phyloP scores from a whole-genome alignment of 2,113 vertebrate species.

The Panurus biarmicus region DNA sequence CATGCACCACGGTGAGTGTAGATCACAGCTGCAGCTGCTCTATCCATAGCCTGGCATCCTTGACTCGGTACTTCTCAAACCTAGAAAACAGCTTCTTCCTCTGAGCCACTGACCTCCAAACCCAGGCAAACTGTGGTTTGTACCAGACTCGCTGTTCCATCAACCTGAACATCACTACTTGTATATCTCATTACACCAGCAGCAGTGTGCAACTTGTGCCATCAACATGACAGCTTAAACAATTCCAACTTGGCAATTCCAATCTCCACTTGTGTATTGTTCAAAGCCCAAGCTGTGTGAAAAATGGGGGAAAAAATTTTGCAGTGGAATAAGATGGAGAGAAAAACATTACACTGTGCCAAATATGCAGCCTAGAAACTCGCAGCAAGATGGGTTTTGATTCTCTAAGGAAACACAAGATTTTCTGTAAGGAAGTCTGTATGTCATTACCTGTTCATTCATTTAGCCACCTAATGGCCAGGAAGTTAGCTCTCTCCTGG shows the following conservation, averaged over 20 bases:
- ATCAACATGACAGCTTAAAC: neutral
- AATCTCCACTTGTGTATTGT: too few relatives aligned
- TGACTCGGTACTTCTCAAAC: neutral
- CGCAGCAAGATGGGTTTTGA: rapidly evolving
- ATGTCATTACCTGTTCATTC: neutral
- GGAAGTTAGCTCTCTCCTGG: neutral
- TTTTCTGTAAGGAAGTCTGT: neutral
- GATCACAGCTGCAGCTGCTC: rapidly evolving
- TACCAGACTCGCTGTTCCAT: neutral
- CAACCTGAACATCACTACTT: neutral
- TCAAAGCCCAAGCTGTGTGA: neutral
- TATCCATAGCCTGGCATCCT: neutral
- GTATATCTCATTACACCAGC: neutral
- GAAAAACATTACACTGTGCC: neutral
- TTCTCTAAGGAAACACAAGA: neutral
- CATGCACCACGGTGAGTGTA: rapidly evolving
- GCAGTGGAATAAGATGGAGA: neutral
- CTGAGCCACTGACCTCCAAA: neutral
- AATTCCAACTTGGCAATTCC: neutral
- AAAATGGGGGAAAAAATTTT: neutral
- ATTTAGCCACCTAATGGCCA: neutral
- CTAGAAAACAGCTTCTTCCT: neutral
- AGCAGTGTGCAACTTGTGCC: neutral
- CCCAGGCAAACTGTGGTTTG: neutral
- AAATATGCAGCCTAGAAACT: neutral